Evolutionary conservation across 2,797 vertebrate species (phyloP), one percentile per base, ranked within the genome.

Genomic region (Hylomyscus alleni): DNA sequence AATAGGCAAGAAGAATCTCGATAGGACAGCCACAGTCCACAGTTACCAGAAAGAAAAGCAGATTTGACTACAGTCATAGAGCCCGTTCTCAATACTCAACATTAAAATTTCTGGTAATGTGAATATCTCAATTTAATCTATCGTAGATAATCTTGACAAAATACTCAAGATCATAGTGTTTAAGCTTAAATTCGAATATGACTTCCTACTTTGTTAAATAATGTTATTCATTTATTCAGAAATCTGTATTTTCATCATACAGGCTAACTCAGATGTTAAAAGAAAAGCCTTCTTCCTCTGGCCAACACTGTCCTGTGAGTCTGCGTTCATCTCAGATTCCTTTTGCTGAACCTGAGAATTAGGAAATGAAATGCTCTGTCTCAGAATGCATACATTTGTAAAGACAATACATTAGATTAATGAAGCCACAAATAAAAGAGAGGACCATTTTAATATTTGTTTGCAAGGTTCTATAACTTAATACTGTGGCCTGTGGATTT

Each of bases 171-270:
- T 5, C 67, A 72, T 83, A 52, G 89, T 83, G 83, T 89, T 96
- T 90, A 95, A 96, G 34, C 80, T 96, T 52, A 93, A 82, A 96
- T 86, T 47, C 78, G 24, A 93, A 82, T 92, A 69, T 96, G 62
- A 65, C 50, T 90, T 94, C 93, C 92, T 85, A 87, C 65, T 60
- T 93, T 96, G 44, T 92, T 95, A 94, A 94, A 84, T 77, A 89
- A 82, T 80, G 65, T 72, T 92, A 90, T 85, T 89, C 94, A 94
- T 90, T 96, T 93, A 96, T 95, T 93, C 84, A 96, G 47, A 91
- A 95, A 91, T 93, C 67, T 94, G 58, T 85, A 82, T 83, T 81
- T 72, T 62, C 69, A 77, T 84, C 20, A 85, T 20, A 82, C 67
- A 93, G 44, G 19, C 54, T 96, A 95, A 87, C 20, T 85, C 69